A percentile compares a stretch with the other conserved stretches of the same genome.
Conservation (phyloP, 2,888 invertebrate genomes). For the Aphrophora alni region DNA sequence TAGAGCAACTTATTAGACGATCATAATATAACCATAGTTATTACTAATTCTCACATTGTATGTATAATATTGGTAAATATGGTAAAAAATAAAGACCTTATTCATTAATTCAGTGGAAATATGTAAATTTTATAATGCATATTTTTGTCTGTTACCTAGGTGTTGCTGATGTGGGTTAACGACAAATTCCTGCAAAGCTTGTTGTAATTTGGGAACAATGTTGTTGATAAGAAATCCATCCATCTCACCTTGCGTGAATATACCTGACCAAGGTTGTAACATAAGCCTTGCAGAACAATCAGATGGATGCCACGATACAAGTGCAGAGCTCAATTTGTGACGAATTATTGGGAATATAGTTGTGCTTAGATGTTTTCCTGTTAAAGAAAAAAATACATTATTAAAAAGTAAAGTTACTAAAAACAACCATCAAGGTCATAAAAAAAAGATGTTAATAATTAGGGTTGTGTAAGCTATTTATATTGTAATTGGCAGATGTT, state of each 20-base stretch:
- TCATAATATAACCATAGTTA: too few relatives aligned
- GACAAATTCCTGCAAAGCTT: conserved; percentile 64
- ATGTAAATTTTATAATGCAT: too few relatives aligned
- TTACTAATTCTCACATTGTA: too few relatives aligned
- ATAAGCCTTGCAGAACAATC: conserved; percentile 92
- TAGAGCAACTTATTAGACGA: too few relatives aligned
- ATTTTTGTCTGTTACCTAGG: conserved; percentile 61
- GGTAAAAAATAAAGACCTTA: too few relatives aligned
- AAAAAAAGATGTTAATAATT: too few relatives aligned
- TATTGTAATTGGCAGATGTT: too few relatives aligned
- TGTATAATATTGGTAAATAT: too few relatives aligned
- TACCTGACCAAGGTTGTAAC: conserved; percentile 86
- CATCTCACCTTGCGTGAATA: conserved; percentile 78
- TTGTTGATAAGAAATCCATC: conserved; percentile 83
- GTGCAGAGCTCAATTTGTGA: conserved; percentile 86
- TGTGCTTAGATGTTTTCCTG: conserved; percentile 61
- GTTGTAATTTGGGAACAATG: conserved; percentile 86
- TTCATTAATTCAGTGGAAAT: too few relatives aligned
- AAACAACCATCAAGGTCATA: not conserved
- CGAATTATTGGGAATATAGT: conserved; percentile 88
- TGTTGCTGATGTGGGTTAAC: conserved; percentile 78
- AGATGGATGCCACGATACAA: conserved; percentile 94
- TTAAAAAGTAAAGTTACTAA: not conserved
- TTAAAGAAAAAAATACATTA: not conserved
- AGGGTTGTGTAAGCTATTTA: too few relatives aligned